Conservation (phyloP, 2,888 invertebrate genomes). For the Volucella bombylans region DNA sequence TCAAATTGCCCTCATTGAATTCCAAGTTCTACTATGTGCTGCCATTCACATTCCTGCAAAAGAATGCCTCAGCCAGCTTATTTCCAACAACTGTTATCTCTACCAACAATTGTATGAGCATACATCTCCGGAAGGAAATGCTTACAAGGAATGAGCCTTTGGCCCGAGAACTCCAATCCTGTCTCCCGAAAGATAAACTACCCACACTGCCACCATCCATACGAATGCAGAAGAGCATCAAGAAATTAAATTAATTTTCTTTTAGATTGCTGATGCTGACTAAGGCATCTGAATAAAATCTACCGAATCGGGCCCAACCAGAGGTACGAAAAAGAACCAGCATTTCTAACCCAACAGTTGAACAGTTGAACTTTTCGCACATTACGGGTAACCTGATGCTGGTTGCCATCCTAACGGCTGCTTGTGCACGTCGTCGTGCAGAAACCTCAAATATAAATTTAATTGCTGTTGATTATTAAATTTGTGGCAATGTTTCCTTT, state of each 20-base stretch:
- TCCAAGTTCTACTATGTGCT: constrained; percentile 10
- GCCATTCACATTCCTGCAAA: constrained; percentile 15
- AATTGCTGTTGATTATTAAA: constrained; percentile 67
- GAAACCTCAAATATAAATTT: constrained; percentile 58
- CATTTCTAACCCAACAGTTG: constrained; percentile 31
- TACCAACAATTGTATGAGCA: constrained; percentile 24
- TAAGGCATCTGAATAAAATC: constrained; percentile 48
- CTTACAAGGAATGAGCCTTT: constrained; percentile 40
- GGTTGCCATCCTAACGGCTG: constrained; percentile 21
- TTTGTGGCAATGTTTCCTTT: constrained; percentile 42
- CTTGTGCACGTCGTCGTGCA: constrained; percentile 15
- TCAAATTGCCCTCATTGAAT: constrained; percentile 56
- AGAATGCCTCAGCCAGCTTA: constrained; percentile 1
- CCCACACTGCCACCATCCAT: constrained; percentile 8
- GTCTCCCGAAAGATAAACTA: constrained; percentile 54
- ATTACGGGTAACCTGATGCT: constrained; percentile 22
- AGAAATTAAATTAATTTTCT: constrained; percentile 67
- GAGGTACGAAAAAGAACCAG: not conserved
- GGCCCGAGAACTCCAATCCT: constrained; percentile 20
- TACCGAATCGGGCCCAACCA: not conserved
- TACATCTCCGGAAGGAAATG: constrained; percentile 27
- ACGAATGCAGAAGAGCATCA: constrained; percentile 59
- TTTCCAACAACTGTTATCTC: constrained; percentile 52
- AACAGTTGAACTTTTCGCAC: constrained; percentile 49
- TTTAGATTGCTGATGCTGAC: constrained; percentile 39